phyloP scores from a whole-genome alignment of 2,113 vertebrate genomes.

The Climacteris rufus region DNA sequence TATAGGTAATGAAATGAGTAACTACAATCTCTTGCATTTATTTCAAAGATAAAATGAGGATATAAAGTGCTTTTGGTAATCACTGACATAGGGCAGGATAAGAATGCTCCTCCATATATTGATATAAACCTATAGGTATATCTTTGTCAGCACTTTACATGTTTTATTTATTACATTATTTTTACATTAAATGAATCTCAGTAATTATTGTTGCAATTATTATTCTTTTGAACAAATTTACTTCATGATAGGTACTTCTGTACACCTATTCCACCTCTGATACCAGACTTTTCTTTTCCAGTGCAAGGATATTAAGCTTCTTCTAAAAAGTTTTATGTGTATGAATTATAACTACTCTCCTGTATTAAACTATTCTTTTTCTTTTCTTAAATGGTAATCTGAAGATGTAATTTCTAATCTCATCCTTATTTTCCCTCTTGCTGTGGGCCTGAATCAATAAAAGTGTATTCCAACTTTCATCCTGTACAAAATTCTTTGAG shows the following conservation, averaged over 20 bases:
- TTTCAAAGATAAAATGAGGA: background rate
- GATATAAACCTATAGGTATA: background rate
- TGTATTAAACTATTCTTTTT: background rate
- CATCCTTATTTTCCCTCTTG: background rate
- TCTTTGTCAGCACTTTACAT: background rate
- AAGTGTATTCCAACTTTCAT: background rate
- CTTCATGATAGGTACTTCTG: background rate
- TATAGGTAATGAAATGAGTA: background rate
- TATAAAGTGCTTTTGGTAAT: background rate
- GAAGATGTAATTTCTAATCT: background rate
- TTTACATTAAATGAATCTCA: background rate
- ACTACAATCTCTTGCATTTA: background rate
- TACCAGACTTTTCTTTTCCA: background rate
- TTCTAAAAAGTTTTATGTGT: background rate
- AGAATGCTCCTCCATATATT: background rate
- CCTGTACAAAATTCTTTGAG: background rate
- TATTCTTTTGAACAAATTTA: background rate
- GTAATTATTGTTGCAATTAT: background rate
- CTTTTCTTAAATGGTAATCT: background rate
- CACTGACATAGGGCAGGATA: background rate
- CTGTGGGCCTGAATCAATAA: background rate
- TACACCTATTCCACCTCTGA: background rate
- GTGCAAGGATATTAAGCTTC: background rate
- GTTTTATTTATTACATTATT: background rate
- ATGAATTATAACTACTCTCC: background rate